phyloP scores from a whole-genome alignment of 2,797 vertebrate genomes.

The Apodemus agrarius region DNA sequence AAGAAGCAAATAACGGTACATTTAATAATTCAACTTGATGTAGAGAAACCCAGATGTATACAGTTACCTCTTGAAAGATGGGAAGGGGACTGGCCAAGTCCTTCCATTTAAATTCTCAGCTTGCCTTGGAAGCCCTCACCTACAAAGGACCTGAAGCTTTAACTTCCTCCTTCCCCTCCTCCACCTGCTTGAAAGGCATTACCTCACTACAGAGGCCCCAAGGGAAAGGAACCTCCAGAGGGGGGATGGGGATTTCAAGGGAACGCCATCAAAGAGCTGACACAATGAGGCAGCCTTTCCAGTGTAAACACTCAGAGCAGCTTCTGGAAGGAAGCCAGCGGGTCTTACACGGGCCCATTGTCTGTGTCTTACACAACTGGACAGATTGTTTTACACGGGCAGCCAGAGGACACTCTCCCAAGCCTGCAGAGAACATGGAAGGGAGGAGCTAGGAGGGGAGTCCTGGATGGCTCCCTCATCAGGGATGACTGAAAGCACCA shows the following conservation, averaged over 20 bases:
- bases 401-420: background rate
- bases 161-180: background rate
- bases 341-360: conserved; percentile 65
- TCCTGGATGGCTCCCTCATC: background rate
- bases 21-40: background rate
- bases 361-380: conserved; percentile 65
- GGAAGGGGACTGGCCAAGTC: background rate
- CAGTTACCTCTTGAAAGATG: background rate
- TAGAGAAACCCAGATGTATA: conserved; percentile 37
- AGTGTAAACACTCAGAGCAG: conserved; percentile 50
- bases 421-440: background rate
- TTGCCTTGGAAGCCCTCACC: background rate
- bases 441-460: background rate
- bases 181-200: background rate
- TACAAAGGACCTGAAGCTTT: background rate
- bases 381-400: background rate
- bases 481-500: background rate
- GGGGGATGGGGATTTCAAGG: background rate
- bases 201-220: background rate
- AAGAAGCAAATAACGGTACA: conserved; percentile 40
- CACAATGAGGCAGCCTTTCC: background rate
- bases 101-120: background rate
- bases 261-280: conserved; percentile 30
- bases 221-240: background rate
- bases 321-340: conserved; percentile 47